phyloP scores from a whole-genome alignment of 2,888 invertebrate genomes.

The Sepiola atlantica region DNA sequence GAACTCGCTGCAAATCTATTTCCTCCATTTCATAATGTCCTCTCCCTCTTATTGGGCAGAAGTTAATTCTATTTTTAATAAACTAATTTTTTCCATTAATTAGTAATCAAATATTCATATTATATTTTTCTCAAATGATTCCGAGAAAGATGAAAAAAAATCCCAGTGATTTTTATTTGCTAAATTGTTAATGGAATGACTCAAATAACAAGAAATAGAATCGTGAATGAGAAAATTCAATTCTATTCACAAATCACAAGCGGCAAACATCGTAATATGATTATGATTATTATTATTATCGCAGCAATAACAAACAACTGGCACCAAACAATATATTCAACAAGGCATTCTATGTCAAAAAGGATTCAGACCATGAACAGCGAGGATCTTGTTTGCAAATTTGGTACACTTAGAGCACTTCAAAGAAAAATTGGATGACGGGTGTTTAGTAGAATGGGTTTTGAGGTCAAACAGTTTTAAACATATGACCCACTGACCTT shows the following conservation, averaged over 20 bases:
- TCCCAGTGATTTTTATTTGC: background rate
- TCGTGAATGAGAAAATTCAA: background rate
- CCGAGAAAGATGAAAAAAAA: background rate
- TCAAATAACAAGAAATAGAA: background rate
- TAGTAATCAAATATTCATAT: background rate
- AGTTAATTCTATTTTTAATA: background rate
- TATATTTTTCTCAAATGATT: background rate
- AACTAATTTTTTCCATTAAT: background rate
- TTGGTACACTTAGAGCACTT: no score
- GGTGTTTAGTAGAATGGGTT: no score
- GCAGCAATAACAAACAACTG: background rate
- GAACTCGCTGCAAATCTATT: background rate
- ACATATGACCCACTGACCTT: no score
- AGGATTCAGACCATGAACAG: no score
- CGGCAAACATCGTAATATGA: background rate
- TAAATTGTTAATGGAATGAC: background rate
- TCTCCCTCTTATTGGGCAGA: background rate
- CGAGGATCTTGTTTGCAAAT: no score
- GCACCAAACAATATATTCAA: background rate
- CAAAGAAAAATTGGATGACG: no score
- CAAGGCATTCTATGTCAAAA: no score
- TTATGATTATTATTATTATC: background rate
- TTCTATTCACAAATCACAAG: background rate
- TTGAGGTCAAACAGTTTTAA: no score
- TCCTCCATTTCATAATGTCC: background rate